Evolutionary conservation across 2,888 invertebrate genomes (phyloP).

Genomic region (Ypsolopha scabrella): DNA sequence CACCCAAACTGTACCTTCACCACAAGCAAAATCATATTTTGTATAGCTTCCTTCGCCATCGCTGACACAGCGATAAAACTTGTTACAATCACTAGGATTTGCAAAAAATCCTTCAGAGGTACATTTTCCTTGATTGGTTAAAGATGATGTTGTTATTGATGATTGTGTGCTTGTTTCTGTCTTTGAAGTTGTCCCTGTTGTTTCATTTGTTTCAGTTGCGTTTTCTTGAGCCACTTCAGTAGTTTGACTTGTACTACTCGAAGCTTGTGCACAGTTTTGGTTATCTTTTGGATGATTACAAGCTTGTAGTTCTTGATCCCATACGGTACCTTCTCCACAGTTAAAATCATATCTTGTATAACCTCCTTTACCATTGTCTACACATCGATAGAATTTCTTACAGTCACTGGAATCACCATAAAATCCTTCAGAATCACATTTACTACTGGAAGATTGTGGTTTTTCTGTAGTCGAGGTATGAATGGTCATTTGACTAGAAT

Average conservation of each 20-base stretch:
- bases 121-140: slow-evolving; percentile 25
- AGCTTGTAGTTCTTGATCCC: slow-evolving; percentile 73
- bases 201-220: not conserved
- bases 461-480: not conserved
- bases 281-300: slow-evolving; percentile 67
- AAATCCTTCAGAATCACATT: slow-evolving; percentile 76
- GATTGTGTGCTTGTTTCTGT: not conserved
- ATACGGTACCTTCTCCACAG: slow-evolving; percentile 77
- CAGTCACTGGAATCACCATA: slow-evolving; percentile 76
- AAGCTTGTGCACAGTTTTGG: slow-evolving; percentile 13
- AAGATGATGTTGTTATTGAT: not conserved
- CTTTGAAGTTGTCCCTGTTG: too few species aligned
- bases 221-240: not conserved
- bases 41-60: slow-evolving; percentile 48
- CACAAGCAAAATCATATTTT: slow-evolving; percentile 68
- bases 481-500: not conserved
- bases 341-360: slow-evolving; percentile 70
- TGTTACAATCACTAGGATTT: slow-evolving; percentile 51
- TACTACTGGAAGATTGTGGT: slow-evolving; percentile 7
- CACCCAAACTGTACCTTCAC: slow-evolving; percentile 72
- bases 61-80: slow-evolving; percentile 62
- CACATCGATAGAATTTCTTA: slow-evolving; percentile 81
- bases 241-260: slow-evolving; percentile 10
- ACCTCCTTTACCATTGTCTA: slow-evolving; percentile 53
- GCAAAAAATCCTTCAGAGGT: slow-evolving; percentile 56